phyloP scores from a whole-genome alignment of 1,140 invertebrate species.

The Neelides sp. region DNA sequence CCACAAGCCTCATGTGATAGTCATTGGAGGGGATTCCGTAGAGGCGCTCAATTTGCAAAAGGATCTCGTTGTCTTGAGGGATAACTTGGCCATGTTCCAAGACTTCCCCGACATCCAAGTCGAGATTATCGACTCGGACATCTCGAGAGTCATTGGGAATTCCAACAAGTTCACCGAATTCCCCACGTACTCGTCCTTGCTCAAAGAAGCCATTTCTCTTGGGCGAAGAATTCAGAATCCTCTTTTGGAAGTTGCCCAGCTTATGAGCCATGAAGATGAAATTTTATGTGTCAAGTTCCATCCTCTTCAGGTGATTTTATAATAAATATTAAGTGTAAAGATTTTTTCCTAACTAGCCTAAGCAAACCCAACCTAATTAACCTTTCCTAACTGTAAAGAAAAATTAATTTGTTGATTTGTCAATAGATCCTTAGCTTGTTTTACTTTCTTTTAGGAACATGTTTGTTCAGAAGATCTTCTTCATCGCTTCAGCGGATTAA shows the following conservation, averaged over 20 bases:
- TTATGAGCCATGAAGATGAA: slow-evolving; percentile 56
- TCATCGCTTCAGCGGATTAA: slow-evolving; percentile 73
- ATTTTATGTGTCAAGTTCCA: slow-evolving; percentile 87
- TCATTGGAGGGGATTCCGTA: slow-evolving; percentile 42
- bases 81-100: slow-evolving; percentile 37
- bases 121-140: slow-evolving; percentile 45
- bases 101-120: slow-evolving; percentile 43
- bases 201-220: slow-evolving; percentile 47
- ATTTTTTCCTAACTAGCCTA: no score
- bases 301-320: slow-evolving; percentile 49
- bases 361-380: no score
- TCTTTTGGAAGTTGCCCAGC: slow-evolving; percentile 47
- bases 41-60: slow-evolving; percentile 39
- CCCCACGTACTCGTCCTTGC: slow-evolving; percentile 41
- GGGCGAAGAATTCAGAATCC: slow-evolving; percentile 49
- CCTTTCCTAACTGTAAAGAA: no score
- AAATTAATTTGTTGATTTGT: neutral
- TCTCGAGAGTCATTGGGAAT: slow-evolving; percentile 41
- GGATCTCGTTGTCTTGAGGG: slow-evolving; percentile 38
- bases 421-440: neutral
- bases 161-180: slow-evolving; percentile 42
- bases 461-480: slow-evolving; percentile 69
- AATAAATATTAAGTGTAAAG: no score
- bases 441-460: slow-evolving; percentile 50
- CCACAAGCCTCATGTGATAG: slow-evolving; percentile 49